Base-by-base conservation (phyloP, 92 coral and sea anemone genomes). In the Diadumene lineata region DNA sequence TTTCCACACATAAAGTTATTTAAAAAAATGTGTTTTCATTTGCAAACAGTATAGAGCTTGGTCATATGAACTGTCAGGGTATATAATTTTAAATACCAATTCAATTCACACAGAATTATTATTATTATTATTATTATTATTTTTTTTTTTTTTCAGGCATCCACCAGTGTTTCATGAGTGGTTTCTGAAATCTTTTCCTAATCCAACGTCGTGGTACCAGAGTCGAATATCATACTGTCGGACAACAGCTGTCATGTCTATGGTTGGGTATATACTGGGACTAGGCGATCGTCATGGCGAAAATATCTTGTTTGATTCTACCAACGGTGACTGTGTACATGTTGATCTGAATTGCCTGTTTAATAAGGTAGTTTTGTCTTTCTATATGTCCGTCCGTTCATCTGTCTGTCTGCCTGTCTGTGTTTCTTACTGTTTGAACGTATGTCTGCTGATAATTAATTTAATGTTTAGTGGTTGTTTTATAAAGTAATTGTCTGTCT, bases 241-340 rank as follows among this genome's bases (percentile, higher is more conserved):
- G 50, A 94, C 98, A 2, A 86, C 98, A 43, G 98, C 98, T 34
- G 98, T 94, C 66, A 94, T 92, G 84, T 94, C 97, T 65, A 94
- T 94, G 96, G 98, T 94, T 11, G 98, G 98, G 24, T 92, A 94
- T 70, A 92, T 94, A 46, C 96, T 94, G 0, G 98, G 98, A 4
- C 86, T 94, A 15, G 98, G 98, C 30, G 98, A 94, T 68, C 86
- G 98, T 11, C 98, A 94, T 67, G 98, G 98, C 18, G 98, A 94
- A 81, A 94, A 94, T 73, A 86, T 94, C 61, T 79, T 94, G 70
- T 94, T 92, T 80, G 98, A 94, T 50, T 87, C 97, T 66, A 92
- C 94, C 13, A 88, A 92, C 46, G 98, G 98, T 1, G 96, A 92
- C 67, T 86, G 96, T n/a, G 96, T 94, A 0, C 98, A 94, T 70